These are phyloP conservation scores for Mythimna impura DNA, from an alignment of 2,888 invertebrate genomes.

Conservation along the genomic window DNA sequence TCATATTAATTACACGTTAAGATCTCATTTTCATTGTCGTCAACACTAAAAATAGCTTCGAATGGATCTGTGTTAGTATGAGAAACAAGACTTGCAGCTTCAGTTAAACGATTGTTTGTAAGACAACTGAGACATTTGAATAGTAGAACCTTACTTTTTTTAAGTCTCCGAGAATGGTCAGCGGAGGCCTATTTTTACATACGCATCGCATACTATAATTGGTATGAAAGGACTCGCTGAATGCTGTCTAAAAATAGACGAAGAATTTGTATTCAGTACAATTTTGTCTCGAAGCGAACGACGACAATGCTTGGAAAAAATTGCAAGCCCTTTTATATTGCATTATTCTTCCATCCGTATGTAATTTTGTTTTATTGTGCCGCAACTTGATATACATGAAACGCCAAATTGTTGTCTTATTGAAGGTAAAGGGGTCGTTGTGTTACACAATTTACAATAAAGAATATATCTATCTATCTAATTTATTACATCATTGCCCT, in stretches of 20 bases:
- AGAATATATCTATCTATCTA: too few relatives aligned
- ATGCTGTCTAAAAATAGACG: constrained; percentile 66
- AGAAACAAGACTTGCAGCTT: constrained; percentile 69
- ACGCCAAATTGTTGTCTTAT: neutral
- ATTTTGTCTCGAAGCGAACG: constrained; percentile 61
- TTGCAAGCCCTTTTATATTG: constrained; percentile 39
- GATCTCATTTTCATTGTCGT: constrained; percentile 71
- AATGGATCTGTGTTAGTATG: constrained; percentile 70
- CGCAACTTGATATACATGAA: constrained; percentile 19
- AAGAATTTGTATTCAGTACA: constrained; percentile 67
- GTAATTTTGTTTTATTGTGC: constrained; percentile 43
- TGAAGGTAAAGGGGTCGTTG: neutral
- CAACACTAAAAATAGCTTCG: constrained; percentile 69
- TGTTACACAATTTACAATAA: constrained; percentile 5
- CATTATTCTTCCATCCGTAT: constrained; percentile 52
- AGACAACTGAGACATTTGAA: constrained; percentile 79
- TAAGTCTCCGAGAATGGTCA: constrained; percentile 72
- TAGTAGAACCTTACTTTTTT: constrained; percentile 75
- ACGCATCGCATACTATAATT: constrained; percentile 70
- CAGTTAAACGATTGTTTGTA: constrained; percentile 75
- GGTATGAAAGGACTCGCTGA: constrained; percentile 67
- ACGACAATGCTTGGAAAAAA: constrained; percentile 62
- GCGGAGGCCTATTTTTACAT: constrained; percentile 79
- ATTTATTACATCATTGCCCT: neutral
- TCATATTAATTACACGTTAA: constrained; percentile 76